Conservation (phyloP, 2,888 invertebrate species). For the Sphinx pinastri region DNA sequence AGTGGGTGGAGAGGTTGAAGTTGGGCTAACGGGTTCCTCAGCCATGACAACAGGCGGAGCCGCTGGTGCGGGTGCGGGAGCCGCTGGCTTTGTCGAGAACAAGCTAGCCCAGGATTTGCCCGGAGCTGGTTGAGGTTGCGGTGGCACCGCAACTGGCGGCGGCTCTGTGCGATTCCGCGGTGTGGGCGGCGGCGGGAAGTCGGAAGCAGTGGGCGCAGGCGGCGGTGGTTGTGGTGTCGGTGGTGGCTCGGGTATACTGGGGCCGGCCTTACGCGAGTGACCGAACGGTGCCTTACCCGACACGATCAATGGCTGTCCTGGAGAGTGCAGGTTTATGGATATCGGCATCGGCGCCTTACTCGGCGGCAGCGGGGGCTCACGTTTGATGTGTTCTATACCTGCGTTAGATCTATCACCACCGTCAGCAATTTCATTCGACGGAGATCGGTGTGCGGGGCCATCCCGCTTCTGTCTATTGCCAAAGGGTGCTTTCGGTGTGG, state of each 20-base stretch:
- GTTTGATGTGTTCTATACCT: conserved; percentile 61
- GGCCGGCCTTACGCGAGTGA: conserved; percentile 67
- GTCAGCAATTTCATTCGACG: conserved; percentile 64
- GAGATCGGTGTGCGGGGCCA: conserved; percentile 67
- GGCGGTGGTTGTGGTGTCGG: conserved; percentile 73
- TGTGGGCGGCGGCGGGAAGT: conserved; percentile 80
- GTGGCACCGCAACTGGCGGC: conserved; percentile 60
- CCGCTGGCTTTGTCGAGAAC: conserved; percentile 75
- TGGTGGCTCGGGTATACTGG: conserved; percentile 57
- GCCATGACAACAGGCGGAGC: conserved; percentile 48
- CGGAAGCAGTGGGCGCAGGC: conserved; percentile 77
- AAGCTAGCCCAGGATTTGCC: conserved; percentile 88
- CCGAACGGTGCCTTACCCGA: conserved; percentile 77
- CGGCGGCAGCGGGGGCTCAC: conserved; percentile 70
- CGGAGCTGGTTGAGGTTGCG: conserved; percentile 71
- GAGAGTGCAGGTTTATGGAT: conserved; percentile 76
- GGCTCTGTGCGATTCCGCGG: conserved; percentile 72
- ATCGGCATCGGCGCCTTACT: conserved; percentile 80
- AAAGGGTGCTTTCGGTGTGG: conserved; percentile 76
- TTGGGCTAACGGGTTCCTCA: conserved; percentile 68
- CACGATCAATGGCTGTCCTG: conserved; percentile 77
- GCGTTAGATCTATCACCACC: conserved; percentile 50
- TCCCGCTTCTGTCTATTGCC: conserved; percentile 77
- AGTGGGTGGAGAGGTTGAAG: conserved; percentile 52
- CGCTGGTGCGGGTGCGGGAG: conserved; percentile 40